Conservation (phyloP, 2,113 vertebrate species). For the Rafetus swinhoei region DNA sequence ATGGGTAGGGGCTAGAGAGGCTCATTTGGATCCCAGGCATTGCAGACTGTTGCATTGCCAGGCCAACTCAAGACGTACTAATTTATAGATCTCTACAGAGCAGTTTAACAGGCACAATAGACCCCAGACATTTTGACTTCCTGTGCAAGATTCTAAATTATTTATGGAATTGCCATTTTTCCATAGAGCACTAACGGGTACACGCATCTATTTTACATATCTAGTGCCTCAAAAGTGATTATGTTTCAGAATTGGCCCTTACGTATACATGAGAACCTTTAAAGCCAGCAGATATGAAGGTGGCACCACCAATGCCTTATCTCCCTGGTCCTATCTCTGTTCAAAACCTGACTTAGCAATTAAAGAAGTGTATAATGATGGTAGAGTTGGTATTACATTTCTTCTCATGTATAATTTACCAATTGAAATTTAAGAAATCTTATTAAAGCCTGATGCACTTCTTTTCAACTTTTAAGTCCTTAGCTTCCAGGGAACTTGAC, state of each 20-base stretch:
- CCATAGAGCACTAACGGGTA: background rate
- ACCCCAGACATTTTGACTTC: background rate
- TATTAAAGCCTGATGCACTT: background rate
- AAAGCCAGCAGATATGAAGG: background rate
- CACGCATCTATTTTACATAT: fast-evolving
- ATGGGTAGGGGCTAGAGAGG: background rate
- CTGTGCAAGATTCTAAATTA: constrained; percentile 7
- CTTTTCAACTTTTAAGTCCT: background rate
- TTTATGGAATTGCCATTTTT: background rate
- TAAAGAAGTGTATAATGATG: background rate
- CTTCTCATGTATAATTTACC: background rate
- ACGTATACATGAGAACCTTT: background rate
- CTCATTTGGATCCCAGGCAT: background rate
- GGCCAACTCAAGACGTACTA: background rate
- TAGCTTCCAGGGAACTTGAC: constrained; percentile 1
- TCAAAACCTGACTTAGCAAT: background rate
- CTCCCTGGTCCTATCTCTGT: background rate
- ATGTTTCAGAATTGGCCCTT: background rate
- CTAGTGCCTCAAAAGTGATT: background rate
- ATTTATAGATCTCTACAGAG: constrained; percentile 7
- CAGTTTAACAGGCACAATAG: background rate
- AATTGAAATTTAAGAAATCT: background rate
- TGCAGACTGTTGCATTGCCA: background rate
- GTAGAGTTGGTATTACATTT: background rate
- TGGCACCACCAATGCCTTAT: background rate